These are phyloP conservation scores for Aix galericulata DNA, from an alignment of 2,113 vertebrate species.

Conservation along the genomic window DNA sequence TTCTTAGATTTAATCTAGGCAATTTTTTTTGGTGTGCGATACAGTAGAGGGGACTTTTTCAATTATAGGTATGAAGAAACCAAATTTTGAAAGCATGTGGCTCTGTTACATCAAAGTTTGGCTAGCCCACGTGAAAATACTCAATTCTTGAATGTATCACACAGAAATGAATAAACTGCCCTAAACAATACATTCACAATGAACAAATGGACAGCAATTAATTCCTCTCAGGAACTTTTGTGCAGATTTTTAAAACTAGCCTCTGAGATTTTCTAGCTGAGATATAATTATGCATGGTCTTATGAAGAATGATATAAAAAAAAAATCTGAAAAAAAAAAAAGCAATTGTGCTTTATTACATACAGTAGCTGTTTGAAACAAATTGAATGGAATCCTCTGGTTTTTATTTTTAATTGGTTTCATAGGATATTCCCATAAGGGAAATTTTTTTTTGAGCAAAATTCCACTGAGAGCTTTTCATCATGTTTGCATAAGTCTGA, in stretches of 20 bases:
- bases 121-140: background rate
- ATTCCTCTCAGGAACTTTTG: background rate
- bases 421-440: background rate
- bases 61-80: background rate
- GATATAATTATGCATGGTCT: background rate
- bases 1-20: background rate
- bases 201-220: background rate
- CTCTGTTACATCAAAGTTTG: background rate
- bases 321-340: slow-evolving; percentile 2
- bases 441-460: background rate
- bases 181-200: background rate
- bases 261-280: background rate
- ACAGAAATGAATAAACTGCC: background rate
- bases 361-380: background rate
- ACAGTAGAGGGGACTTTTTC: background rate
- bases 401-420: slow-evolving; percentile 19
- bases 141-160: background rate
- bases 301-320: background rate
- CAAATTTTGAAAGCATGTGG: background rate
- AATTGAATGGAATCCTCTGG: background rate
- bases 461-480: slow-evolving; percentile 3
- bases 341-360: background rate
- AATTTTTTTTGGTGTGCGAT: background rate
- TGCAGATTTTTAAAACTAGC: background rate
- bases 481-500: background rate